These are phyloP conservation scores for Colius striatus DNA, from an alignment of 2,113 vertebrate species.

Conservation along the genomic window DNA sequence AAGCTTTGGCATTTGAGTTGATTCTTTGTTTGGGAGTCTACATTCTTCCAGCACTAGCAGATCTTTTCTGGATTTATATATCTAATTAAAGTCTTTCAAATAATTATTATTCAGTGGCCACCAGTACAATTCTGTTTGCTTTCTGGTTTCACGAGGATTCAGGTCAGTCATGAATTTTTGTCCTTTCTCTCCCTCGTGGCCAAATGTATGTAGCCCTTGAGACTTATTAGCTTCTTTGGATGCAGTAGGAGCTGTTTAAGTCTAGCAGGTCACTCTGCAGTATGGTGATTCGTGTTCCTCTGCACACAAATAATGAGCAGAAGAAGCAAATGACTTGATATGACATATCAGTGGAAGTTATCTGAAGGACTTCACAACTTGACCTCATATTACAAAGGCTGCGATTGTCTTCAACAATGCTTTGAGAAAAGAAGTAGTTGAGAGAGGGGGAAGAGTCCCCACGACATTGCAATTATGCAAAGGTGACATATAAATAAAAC, in stretches of 20 bases:
- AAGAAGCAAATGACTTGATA: neutral
- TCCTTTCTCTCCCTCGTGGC: neutral
- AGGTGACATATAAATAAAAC: neutral
- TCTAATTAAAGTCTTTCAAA: neutral
- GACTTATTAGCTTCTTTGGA: neutral
- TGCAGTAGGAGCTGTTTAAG: neutral
- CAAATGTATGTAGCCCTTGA: accelerated
- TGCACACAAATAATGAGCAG: neutral
- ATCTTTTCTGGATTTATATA: neutral
- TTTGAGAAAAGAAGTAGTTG: neutral
- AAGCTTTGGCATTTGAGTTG: neutral
- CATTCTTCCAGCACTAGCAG: neutral
- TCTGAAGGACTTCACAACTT: neutral
- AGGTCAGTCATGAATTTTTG: accelerated
- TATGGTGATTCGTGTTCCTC: accelerated
- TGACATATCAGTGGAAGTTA: neutral
- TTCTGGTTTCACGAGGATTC: neutral
- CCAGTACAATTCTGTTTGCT: neutral
- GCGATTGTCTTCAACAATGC: neutral
- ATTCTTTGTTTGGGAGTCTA: neutral
- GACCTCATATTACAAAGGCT: neutral
- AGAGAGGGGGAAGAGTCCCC: neutral
- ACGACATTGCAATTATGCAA: neutral
- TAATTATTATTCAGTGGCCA: neutral
- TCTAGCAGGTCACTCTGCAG: neutral